Percentiles rank a stretch among this genome's conserved stretches.
These are phyloP conservation scores for Polyommatus icarus DNA, from an alignment of 2,888 invertebrate species.

Conservation along the genomic window DNA sequence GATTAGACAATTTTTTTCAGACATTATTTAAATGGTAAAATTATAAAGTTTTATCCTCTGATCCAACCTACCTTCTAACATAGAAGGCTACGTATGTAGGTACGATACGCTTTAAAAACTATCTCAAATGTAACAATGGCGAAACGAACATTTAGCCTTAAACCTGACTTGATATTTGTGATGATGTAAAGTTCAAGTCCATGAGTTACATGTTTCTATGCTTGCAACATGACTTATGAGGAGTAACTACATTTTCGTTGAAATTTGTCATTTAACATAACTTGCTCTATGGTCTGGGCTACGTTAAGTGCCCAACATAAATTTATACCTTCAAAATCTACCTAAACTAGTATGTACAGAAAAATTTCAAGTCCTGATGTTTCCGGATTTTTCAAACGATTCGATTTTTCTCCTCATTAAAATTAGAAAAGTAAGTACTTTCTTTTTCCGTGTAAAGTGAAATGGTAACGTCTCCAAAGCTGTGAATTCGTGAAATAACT, in stretches of 20 bases:
- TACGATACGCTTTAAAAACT: constrained; percentile 12
- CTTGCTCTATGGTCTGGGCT: too few species aligned
- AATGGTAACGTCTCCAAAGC: not conserved
- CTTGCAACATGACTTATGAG: not conserved
- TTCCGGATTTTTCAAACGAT: not conserved
- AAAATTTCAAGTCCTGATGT: too few species aligned
- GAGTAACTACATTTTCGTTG: not conserved
- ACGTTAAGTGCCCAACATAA: too few species aligned
- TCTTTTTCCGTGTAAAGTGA: not conserved
- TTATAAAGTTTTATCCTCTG: not conserved
- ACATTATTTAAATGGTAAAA: not conserved
- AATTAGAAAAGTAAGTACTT: not conserved
- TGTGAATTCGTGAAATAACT: constrained; percentile 25
- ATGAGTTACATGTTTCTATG: not conserved
- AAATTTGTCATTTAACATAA: too few species aligned
- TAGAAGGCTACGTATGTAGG: not conserved
- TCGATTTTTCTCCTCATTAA: not conserved
- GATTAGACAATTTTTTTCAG: not conserved
- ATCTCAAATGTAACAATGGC: not conserved
- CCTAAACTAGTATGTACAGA: too few species aligned
- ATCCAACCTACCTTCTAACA: not conserved
- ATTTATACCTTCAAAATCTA: too few species aligned
- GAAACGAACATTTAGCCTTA: constrained; percentile 17
- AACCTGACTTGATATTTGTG: constrained; percentile 28
- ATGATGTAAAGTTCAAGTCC: constrained; percentile 26